A percentile compares a stretch with the other conserved stretches of the same genome.
These are phyloP conservation scores for Cyclargus thomasi DNA, from an alignment of 1,140 invertebrate species.

Conservation along the genomic window DNA sequence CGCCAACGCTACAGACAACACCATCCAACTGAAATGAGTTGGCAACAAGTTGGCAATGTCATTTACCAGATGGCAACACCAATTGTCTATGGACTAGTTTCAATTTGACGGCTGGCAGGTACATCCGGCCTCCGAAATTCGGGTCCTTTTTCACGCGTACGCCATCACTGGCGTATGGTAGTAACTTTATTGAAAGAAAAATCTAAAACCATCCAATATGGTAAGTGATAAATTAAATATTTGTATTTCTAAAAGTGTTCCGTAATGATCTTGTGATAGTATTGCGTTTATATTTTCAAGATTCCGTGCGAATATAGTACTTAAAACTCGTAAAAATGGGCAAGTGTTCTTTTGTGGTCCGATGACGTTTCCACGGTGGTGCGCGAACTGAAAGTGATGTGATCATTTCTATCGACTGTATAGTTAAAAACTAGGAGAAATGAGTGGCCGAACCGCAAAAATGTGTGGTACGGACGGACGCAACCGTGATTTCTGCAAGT, in stretches of 20 bases:
- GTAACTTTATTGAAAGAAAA: conserved; percentile 79
- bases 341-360: conserved; percentile 52
- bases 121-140: conserved; percentile 57
- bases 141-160: conserved; percentile 82
- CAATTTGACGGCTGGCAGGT: conserved; percentile 44
- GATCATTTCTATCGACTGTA: conserved; percentile 7
- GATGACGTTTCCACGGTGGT: conserved; percentile 65
- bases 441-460: not conserved
- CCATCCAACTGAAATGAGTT: not conserved
- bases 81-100: conserved; percentile 43
- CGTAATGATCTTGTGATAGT: conserved; percentile 35
- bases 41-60: conserved; percentile 2
- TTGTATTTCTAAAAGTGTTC: conserved; percentile 45
- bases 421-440: not conserved
- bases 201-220: conserved; percentile 92
- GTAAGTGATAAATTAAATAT: conserved; percentile 77
- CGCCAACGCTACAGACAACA: not conserved
- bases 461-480: not conserved
- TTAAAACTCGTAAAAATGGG: conserved; percentile 39
- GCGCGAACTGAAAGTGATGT: conserved; percentile 45
- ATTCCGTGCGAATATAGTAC: conserved; percentile 36
- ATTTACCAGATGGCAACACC: conserved; percentile 20
- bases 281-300: conserved; percentile 52
- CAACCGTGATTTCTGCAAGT: conserved; percentile 6
- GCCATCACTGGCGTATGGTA: conserved; percentile 89